Percentiles rank a stretch among this genome's conserved stretches.
Evolutionary conservation across 2,113 vertebrate genomes (phyloP).

Genomic region (Chamaea fasciata): DNA sequence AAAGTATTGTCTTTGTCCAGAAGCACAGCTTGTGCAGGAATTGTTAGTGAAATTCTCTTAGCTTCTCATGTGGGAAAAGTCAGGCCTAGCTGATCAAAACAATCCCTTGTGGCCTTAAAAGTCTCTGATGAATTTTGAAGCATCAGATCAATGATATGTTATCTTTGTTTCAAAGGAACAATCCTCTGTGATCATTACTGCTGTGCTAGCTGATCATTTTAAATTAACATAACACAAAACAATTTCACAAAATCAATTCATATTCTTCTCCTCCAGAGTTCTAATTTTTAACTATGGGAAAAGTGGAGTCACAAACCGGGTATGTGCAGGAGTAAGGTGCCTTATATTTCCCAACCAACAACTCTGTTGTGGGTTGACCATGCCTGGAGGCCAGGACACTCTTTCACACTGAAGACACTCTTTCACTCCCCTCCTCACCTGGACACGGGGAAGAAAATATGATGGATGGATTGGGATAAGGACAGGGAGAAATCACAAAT

Average conservation of each 20-base stretch:
- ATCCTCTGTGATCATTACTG: constrained; percentile 13
- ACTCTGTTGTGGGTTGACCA: not conserved
- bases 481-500: not conserved
- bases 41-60: not conserved
- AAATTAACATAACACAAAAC: constrained; percentile 26
- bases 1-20: not conserved
- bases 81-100: not conserved
- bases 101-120: not conserved
- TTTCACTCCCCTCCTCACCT: not conserved
- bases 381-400: not conserved
- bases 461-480: not conserved
- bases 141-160: constrained; percentile 24
- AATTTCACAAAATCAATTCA: not conserved
- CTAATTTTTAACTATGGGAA: not conserved
- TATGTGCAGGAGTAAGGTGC: not conserved
- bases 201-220: constrained; percentile 34
- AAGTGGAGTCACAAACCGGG: not conserved
- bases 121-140: not conserved
- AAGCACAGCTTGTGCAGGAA: not conserved
- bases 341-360: not conserved
- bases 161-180: constrained; percentile 34
- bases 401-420: not conserved
- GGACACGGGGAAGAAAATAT: not conserved
- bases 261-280: constrained; percentile 1
- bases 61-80: not conserved